phyloP scores from a whole-genome alignment of 23 tunicate species.

The Phallusia fumigata region DNA sequence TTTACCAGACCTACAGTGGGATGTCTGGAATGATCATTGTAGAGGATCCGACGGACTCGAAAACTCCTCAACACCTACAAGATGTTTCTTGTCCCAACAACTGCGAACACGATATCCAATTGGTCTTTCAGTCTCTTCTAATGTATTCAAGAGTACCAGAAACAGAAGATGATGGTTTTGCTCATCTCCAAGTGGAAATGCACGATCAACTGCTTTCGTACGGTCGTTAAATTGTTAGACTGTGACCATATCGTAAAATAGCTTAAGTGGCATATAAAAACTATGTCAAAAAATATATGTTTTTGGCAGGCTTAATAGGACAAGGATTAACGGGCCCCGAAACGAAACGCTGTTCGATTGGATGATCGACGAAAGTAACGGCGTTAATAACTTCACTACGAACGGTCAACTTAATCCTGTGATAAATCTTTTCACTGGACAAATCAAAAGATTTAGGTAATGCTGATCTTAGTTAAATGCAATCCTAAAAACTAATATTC shows the following conservation, averaged over 20 bases:
- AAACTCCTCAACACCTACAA: conserved; percentile 8
- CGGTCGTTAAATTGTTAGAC: not conserved
- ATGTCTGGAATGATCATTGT: conserved; percentile 45
- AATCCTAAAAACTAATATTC: not conserved
- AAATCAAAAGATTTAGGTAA: conserved; percentile 78
- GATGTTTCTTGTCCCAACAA: conserved; percentile 28
- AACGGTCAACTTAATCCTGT: conserved; percentile 63
- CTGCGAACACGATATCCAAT: conserved; percentile 46
- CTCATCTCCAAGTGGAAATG: conserved; percentile 36
- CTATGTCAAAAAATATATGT: too few relatives aligned
- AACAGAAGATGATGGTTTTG: conserved; percentile 26
- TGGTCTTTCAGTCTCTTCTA: conserved; percentile 62
- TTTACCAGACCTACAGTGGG: conserved; percentile 20
- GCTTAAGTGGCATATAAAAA: not conserved
- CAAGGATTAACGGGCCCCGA: not conserved
- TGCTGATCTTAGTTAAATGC: not conserved
- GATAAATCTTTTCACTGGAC: conserved; percentile 26
- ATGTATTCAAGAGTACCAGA: conserved; percentile 8
- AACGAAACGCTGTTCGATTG: conserved; percentile 28
- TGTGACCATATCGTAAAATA: not conserved
- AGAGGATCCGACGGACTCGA: conserved; percentile 17
- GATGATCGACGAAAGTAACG: conserved; percentile 12
- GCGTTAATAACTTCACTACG: conserved; percentile 53
- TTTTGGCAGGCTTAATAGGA: not conserved
- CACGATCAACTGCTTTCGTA: conserved; percentile 47